A percentile compares a stretch with the other conserved stretches of the same genome.
Evolutionary conservation across 2,888 invertebrate species (phyloP).

Genomic region (Andrena hattorfiana): DNA sequence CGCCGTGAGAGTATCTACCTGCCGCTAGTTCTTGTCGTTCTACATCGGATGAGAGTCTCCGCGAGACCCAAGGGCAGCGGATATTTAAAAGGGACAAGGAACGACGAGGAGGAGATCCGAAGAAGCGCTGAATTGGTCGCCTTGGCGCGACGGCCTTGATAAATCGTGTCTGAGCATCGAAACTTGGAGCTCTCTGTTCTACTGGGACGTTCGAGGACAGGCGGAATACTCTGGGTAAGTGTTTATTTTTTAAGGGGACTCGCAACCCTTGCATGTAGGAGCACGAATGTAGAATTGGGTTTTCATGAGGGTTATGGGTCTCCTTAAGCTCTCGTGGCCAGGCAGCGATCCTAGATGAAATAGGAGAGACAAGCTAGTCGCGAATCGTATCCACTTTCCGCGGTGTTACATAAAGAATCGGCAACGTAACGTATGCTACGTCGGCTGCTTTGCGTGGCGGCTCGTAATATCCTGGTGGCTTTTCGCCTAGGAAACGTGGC

Average conservation of each 20-base stretch:
- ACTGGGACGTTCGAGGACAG: neutral
- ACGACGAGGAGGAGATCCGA: neutral
- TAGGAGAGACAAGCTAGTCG: slow-evolving; percentile 27
- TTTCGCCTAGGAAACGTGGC: slow-evolving; percentile 41
- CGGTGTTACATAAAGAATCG: slow-evolving; percentile 61
- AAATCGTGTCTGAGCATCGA: slow-evolving; percentile 5
- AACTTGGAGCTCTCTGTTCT: neutral
- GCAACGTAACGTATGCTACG: slow-evolving; percentile 42
- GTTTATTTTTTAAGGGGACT: neutral
- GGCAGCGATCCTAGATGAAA: slow-evolving; percentile 35
- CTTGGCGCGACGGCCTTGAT: slow-evolving; percentile 27
- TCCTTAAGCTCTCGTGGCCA: neutral
- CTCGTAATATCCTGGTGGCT: slow-evolving; percentile 45
- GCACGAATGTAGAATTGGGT: no score
- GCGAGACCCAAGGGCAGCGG: neutral
- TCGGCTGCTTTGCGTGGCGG: slow-evolving; percentile 37
- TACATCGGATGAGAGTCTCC: neutral
- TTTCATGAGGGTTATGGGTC: no score
- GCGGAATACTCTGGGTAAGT: neutral
- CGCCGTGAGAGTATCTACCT: neutral
- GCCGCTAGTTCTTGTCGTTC: neutral
- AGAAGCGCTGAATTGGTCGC: neutral
- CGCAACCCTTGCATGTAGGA: no score
- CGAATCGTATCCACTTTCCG: slow-evolving; percentile 59
- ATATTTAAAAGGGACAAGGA: neutral